phyloP scores from a whole-genome alignment of 2,797 vertebrate genomes.

The Sebastiscus albofasciatus region DNA sequence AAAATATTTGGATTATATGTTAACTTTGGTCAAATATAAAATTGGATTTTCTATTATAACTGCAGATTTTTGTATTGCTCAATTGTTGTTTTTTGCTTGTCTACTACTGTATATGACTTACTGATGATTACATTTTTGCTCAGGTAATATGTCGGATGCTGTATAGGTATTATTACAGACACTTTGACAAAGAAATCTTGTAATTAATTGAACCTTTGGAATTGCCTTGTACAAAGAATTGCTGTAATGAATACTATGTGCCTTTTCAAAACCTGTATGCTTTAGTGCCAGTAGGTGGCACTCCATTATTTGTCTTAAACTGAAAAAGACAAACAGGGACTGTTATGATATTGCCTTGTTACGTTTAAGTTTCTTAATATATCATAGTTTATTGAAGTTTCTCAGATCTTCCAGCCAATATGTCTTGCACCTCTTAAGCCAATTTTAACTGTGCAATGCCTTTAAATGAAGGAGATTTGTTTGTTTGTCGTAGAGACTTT shows the following conservation, averaged over 20 bases:
- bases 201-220: neutral
- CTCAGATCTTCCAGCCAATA: neutral
- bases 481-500: slow-evolving; percentile 5
- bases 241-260: slow-evolving; percentile 10
- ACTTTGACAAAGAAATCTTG: slow-evolving; percentile 4
- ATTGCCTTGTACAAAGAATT: slow-evolving; percentile 2
- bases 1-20: slow-evolving; percentile 21
- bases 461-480: slow-evolving; percentile 33
- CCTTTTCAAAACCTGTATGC: slow-evolving; percentile 12
- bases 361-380: neutral
- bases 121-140: slow-evolving; percentile 41
- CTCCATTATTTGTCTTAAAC: slow-evolving; percentile 11
- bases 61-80: slow-evolving; percentile 24
- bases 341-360: neutral
- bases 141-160: slow-evolving; percentile 67
- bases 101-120: slow-evolving; percentile 49
- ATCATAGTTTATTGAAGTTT: neutral
- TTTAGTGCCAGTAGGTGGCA: slow-evolving; percentile 55
- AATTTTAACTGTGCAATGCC: slow-evolving; percentile 54
- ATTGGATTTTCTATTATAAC: neutral
- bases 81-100: slow-evolving; percentile 16
- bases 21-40: slow-evolving; percentile 9
- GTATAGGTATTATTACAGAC: slow-evolving; percentile 38
- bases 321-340: neutral
- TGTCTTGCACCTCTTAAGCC: slow-evolving; percentile 22